A percentile compares a stretch with the other conserved stretches of the same genome.
Evolutionary conservation across 2,113 vertebrate genomes (phyloP).

Genomic region (Australoheros scitulus): DNA sequence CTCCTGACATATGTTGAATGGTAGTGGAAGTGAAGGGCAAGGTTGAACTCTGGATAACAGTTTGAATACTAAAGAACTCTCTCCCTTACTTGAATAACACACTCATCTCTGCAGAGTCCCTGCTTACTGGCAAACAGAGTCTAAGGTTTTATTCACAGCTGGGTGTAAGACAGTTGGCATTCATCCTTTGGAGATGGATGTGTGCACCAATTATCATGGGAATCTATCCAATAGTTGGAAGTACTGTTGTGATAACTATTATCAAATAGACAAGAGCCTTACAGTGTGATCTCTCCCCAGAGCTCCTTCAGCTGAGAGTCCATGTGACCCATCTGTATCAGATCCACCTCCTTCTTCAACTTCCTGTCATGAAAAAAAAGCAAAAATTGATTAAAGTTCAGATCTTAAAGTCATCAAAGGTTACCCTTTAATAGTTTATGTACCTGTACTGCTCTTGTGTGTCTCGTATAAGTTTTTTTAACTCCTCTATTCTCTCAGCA

Average conservation of each 20-base stretch:
- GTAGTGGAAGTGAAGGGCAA: too few species aligned
- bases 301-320: constrained; percentile 93
- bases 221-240: not conserved
- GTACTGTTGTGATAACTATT: not conserved
- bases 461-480: constrained; percentile 95
- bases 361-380: constrained; percentile 81
- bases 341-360: constrained; percentile 95
- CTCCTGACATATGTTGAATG: not conserved
- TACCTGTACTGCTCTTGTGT: constrained; percentile 98
- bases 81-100: not conserved
- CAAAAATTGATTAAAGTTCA: not conserved
- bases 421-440: not conserved
- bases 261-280: constrained; percentile 36
- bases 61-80: not conserved
- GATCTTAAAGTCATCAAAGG: not conserved
- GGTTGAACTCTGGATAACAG: not conserved
- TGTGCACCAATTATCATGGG: not conserved
- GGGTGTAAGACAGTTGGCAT: not conserved
- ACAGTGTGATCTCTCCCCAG: constrained; percentile 92
- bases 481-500: constrained; percentile 93
- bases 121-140: not conserved
- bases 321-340: constrained; percentile 95
- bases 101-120: not conserved
- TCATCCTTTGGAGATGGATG: not conserved
- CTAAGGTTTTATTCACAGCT: not conserved